Base-by-base conservation (phyloP, 2,113 vertebrate species). In the Danio rerio region DNA sequence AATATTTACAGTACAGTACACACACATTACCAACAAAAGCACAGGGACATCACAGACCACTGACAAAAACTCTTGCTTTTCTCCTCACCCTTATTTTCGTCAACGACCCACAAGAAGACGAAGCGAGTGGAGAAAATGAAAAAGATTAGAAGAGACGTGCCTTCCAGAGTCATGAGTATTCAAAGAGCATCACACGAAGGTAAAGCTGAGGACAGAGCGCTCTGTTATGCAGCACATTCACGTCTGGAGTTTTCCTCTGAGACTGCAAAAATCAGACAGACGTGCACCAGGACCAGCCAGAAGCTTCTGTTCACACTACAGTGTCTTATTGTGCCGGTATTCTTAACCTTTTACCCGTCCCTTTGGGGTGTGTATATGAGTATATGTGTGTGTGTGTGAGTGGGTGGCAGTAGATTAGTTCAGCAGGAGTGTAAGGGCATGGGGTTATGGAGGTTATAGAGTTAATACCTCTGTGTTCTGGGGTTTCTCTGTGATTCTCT, bases 401-500 rank as follows among this genome's bases (percentile, higher is more conserved):
- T 62, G 69, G 55, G 49, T 62, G 80, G 68, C 7, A 62, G 76
- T 31, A 68, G 61, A 68, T 61, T 83, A 81, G 68, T 81, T 81
- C 80, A 61, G 59, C 47, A 9, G 66, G 66, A 69, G 75, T 78
- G 58, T 45, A 49, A 71, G 79, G 74, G 43, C 66, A 84, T 1
- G 40, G 78, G 72, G 84, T 85, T 62, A 79, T 59, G 68, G 76
- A 80, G 77, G 77, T 79, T 79, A 79, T 21, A 66, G 77, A 55
- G 81, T 85, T 82, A 82, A 85, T 85, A 80, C 80, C 69, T 75
- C 84, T 79, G 75, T 80, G 84, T 80, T 74, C 80, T 68, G 73
- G 69, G 75, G 84, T 63, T 58, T 83, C 62, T 86, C 72, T 78
- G 49, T 86, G 82, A 81, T 62, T 72, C 61, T 55, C 63, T 81